Percentiles rank a stretch among this genome's conserved stretches.
Conservation (phyloP, 2,888 invertebrate genomes). For the Torymus tubicola region DNA sequence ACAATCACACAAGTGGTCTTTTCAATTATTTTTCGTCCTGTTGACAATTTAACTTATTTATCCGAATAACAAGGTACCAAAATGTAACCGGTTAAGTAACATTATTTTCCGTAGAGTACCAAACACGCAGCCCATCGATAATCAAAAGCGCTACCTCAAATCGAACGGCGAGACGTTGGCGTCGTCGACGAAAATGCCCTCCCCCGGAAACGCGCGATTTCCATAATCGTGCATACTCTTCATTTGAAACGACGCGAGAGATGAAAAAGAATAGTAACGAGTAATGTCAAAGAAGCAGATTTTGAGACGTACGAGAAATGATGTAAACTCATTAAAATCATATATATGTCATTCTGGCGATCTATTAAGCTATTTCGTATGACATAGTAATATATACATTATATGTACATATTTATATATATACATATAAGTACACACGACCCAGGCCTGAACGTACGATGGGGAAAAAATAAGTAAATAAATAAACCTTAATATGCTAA, state of each 20-base stretch:
- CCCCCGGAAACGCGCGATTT: conserved; percentile 60
- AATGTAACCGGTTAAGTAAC: conserved; percentile 3
- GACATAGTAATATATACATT: too few relatives aligned
- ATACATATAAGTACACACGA: conserved; percentile 14
- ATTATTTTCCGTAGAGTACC: conserved; percentile 51
- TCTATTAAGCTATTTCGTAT: conserved; percentile 16
- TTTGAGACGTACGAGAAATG: too few relatives aligned
- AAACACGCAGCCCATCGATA: conserved; percentile 55
- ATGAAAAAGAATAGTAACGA: not conserved
- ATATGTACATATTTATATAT: conserved; percentile 1
- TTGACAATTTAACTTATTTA: too few relatives aligned
- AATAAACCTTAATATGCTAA: too few relatives aligned
- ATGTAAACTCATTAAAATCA: conserved; percentile 8
- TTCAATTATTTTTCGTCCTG: too few relatives aligned
- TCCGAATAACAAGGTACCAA: too few relatives aligned
- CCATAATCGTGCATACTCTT: conserved; percentile 42
- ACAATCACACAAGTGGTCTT: not conserved
- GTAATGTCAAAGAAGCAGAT: not conserved
- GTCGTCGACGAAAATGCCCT: conserved; percentile 60
- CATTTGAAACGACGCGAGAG: not conserved
- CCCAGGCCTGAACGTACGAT: conserved; percentile 43
- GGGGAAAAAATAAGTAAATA: not conserved
- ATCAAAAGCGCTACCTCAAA: conserved; percentile 66
- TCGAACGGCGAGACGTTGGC: conserved; percentile 54
- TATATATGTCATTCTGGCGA: conserved; percentile 4